Evolutionary conservation across 2,113 vertebrate species (phyloP).

Genomic region (Kryptolebias marmoratus): DNA sequence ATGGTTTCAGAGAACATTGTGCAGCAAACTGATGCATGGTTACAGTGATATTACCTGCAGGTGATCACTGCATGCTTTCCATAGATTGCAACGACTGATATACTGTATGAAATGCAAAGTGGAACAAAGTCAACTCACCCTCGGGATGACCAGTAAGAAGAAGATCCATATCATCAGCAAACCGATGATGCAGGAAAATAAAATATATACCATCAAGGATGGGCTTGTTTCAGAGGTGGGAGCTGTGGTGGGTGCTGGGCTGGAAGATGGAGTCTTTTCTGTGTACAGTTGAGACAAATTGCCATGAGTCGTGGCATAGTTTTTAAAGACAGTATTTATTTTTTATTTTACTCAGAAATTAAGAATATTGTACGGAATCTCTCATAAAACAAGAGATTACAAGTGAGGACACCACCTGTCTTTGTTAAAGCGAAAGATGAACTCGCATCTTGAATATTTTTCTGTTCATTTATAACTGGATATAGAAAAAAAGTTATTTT

Average conservation of each 20-base stretch:
- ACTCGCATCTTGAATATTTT: too few relatives aligned
- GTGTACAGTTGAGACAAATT: not conserved
- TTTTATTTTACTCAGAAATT: too few relatives aligned
- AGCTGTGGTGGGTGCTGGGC: not conserved
- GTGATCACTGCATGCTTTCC: not conserved
- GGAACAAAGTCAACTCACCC: slow-evolving; percentile 17
- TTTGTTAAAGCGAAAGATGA: too few relatives aligned
- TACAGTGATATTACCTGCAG: not conserved
- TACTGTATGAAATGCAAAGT: not conserved
- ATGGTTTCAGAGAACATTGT: not conserved
- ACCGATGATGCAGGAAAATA: not conserved
- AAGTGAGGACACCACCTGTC: too few relatives aligned
- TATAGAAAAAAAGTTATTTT: too few relatives aligned
- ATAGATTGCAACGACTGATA: not conserved
- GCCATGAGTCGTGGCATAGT: too few relatives aligned
- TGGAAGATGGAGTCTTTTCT: not conserved
- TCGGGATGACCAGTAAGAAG: slow-evolving; percentile 5
- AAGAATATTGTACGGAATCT: too few relatives aligned
- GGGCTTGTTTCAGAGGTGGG: not conserved
- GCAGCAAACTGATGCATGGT: not conserved
- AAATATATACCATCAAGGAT: not conserved
- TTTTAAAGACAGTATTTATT: too few relatives aligned
- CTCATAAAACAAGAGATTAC: too few relatives aligned
- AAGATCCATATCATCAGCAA: not conserved
- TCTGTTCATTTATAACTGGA: too few relatives aligned